phyloP scores from a whole-genome alignment of 2,113 vertebrate genomes.

The Channa argus region DNA sequence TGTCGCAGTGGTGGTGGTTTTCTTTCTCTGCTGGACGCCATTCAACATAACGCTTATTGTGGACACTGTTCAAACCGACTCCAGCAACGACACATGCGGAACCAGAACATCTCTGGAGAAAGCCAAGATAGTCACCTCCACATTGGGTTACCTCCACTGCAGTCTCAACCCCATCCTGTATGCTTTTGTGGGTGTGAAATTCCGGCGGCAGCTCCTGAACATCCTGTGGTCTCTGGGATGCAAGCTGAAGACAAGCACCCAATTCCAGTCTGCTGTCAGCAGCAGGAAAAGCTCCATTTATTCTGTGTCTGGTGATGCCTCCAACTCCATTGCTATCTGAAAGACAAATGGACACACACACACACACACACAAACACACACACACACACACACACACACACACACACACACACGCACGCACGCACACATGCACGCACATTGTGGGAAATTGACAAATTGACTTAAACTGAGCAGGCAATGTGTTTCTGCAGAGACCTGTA shows the following conservation, averaged over 20 bases:
- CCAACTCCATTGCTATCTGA: slow-evolving; percentile 82
- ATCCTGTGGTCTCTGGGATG: slow-evolving; percentile 80
- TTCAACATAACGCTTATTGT: slow-evolving; percentile 85
- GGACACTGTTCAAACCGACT: slow-evolving; percentile 75
- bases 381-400: too few relatives aligned
- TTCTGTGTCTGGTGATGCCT: slow-evolving; percentile 87
- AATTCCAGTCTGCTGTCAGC: slow-evolving; percentile 22
- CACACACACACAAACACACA: background rate
- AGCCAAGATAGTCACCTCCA: slow-evolving; percentile 73
- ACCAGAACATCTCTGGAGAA: slow-evolving; percentile 64
- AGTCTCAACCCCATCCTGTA: slow-evolving; percentile 92
- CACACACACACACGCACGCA: background rate
- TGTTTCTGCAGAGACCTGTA: background rate
- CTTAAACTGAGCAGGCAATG: background rate
- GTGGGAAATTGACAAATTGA: background rate
- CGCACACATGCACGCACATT: background rate
- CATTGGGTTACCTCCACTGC: slow-evolving; percentile 87
- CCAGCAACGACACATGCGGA: slow-evolving; percentile 52
- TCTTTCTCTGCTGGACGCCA: slow-evolving; percentile 90
- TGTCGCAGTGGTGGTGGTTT: slow-evolving; percentile 84
- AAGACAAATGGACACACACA: background rate
- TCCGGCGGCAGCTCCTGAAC: slow-evolving; percentile 83
- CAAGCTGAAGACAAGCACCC: slow-evolving; percentile 56
- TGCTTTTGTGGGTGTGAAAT: slow-evolving; percentile 89
- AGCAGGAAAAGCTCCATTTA: slow-evolving; percentile 81